Percentiles rank a stretch among this genome's conserved stretches.
These are phyloP conservation scores for Ptychobarbus kaznakovi DNA, from an alignment of 2,797 vertebrate species.

Conservation along the genomic window DNA sequence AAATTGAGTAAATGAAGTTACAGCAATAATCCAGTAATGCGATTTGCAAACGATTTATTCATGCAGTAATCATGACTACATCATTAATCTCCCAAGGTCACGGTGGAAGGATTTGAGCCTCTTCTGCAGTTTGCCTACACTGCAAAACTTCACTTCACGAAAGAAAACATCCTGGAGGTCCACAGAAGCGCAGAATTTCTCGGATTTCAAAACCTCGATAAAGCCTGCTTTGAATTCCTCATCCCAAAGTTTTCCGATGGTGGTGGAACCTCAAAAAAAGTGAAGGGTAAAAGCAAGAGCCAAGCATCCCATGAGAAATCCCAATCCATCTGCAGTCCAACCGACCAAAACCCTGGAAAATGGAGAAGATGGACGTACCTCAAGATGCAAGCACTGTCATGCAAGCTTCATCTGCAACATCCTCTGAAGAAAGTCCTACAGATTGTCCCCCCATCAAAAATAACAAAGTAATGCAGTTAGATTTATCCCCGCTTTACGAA, in stretches of 20 bases:
- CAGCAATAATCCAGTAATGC: not conserved
- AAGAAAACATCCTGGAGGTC: slow-evolving; percentile 93
- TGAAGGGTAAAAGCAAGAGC: slow-evolving; percentile 66
- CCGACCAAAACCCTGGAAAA: slow-evolving; percentile 3
- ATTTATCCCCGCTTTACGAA: slow-evolving; percentile 78
- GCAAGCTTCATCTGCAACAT: not conserved
- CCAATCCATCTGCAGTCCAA: slow-evolving; percentile 30
- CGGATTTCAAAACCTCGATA: slow-evolving; percentile 90
- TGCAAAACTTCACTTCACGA: slow-evolving; percentile 91
- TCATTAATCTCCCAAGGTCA: slow-evolving; percentile 80
- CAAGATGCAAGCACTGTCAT: slow-evolving; percentile 9
- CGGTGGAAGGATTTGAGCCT: slow-evolving; percentile 91
- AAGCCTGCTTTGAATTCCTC: slow-evolving; percentile 94
- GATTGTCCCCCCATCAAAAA: slow-evolving; percentile 32
- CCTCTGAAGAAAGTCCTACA: not conserved
- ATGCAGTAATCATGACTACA: slow-evolving; percentile 11
- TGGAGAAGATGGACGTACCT: slow-evolving; percentile 5
- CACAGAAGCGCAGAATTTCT: slow-evolving; percentile 87
- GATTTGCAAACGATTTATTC: slow-evolving; percentile 11
- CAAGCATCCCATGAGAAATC: slow-evolving; percentile 45
- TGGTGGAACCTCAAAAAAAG: slow-evolving; percentile 70
- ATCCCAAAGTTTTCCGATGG: slow-evolving; percentile 86
- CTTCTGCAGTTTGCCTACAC: slow-evolving; percentile 97
- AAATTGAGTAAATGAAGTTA: not conserved
- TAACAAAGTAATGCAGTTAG: slow-evolving; percentile 56